phyloP scores from a whole-genome alignment of 2,888 invertebrate species.

The Blera fallax region DNA sequence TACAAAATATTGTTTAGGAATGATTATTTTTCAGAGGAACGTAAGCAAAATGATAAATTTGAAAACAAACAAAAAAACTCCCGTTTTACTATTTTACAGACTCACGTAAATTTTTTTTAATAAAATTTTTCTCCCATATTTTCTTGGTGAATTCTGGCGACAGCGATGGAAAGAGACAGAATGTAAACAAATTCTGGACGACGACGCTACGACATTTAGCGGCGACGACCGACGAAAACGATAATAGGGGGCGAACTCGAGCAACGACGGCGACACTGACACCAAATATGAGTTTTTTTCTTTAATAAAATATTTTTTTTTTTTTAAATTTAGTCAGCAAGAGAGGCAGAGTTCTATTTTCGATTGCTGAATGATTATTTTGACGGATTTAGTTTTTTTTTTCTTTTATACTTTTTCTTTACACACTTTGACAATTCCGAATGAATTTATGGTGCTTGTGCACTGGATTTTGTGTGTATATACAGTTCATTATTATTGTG shows the following conservation, averaged over 20 bases:
- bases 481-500: background rate
- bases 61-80: background rate
- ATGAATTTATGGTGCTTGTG: background rate
- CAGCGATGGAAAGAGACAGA: constrained; percentile 25
- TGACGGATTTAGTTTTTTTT: constrained; percentile 11
- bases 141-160: background rate
- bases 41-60: constrained; percentile 53
- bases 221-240: constrained; percentile 20
- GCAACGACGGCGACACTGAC: constrained; percentile 24
- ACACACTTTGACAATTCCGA: constrained; percentile 17
- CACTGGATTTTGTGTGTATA: constrained; percentile 12
- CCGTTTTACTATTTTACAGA: background rate
- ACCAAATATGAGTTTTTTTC: constrained; percentile 5
- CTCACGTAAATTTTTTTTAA: background rate
- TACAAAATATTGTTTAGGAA: constrained; percentile 49
- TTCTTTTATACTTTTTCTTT: background rate
- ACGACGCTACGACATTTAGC: constrained; percentile 36
- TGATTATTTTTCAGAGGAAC: constrained; percentile 66
- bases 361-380: constrained; percentile 21
- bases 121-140: background rate
- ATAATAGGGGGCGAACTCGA: background rate
- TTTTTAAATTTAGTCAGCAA: constrained; percentile 13
- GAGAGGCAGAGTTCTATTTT: constrained; percentile 38
- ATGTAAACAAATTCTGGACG: constrained; percentile 48
- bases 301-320: no score